phyloP scores from a whole-genome alignment of 1,140 invertebrate species.

The Drosophila bocqueti region DNA sequence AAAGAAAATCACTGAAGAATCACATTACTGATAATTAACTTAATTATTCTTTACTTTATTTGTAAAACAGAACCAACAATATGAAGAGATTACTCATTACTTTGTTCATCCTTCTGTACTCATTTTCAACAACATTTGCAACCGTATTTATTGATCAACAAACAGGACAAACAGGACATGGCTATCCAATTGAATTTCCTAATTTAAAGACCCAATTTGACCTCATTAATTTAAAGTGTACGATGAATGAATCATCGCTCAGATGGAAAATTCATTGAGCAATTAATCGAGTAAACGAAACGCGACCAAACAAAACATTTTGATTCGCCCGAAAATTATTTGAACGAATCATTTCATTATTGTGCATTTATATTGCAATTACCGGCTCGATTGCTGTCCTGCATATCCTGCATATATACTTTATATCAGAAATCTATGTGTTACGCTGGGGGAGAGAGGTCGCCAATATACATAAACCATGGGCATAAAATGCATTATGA shows the following conservation, averaged over 20 bases:
- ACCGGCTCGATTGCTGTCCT: constrained; percentile 39
- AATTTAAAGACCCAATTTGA: constrained; percentile 12
- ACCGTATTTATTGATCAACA: constrained; percentile 4
- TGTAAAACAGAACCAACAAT: not conserved
- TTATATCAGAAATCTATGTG: constrained; percentile 39
- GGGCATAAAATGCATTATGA: constrained; percentile 66
- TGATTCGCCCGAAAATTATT: constrained; percentile 48
- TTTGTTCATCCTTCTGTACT: not conserved
- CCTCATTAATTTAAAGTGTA: constrained; percentile 29
- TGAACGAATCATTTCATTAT: constrained; percentile 51
- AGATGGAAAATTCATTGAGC: constrained; percentile 48
- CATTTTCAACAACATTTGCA: not conserved
- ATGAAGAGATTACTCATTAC: not conserved
- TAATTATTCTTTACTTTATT: not conserved
- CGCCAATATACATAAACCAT: constrained; percentile 61
- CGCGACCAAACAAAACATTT: constrained; percentile 43
- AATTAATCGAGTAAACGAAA: constrained; percentile 45
- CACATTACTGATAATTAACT: not conserved
- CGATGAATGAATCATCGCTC: constrained; percentile 26
- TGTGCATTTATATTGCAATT: constrained; percentile 57
- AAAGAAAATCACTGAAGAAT: not conserved
- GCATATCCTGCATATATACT: constrained; percentile 1
- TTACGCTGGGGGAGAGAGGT: constrained; percentile 6
- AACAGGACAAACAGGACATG: constrained; percentile 4
- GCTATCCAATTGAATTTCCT: constrained; percentile 12